phyloP scores from a whole-genome alignment of 2,113 vertebrate species.

The Semnornis frantzii region DNA sequence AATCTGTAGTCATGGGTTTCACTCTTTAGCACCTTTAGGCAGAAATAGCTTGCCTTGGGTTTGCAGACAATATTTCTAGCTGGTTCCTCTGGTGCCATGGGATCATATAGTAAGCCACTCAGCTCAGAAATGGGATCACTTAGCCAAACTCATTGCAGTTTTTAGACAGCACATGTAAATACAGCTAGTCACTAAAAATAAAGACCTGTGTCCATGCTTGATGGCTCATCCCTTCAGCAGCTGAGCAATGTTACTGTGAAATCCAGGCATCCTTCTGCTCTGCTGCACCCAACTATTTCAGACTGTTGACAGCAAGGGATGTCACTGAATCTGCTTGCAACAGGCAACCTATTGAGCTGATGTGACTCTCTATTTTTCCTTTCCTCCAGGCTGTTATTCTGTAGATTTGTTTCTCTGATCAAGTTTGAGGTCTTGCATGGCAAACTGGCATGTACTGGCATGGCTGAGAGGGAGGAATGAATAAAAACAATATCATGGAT shows the following conservation, averaged over 20 bases:
- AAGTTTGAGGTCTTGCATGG: not conserved
- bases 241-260: not conserved
- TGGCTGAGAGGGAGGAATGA: not conserved
- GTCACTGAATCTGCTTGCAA: fast-evolving
- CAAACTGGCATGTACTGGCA: not conserved
- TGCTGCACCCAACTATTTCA: not conserved
- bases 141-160: not conserved
- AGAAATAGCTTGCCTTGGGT: not conserved
- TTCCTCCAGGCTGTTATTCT: not conserved
- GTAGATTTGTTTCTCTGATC: not conserved
- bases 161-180: not conserved
- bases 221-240: not conserved
- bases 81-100: not conserved
- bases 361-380: not conserved
- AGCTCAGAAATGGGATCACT: not conserved
- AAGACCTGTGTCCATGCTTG: fast-evolving
- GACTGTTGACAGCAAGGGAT: not conserved
- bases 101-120: not conserved
- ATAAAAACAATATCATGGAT: not conserved
- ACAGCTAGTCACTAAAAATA: not conserved
- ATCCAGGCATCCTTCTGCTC: not conserved
- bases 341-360: not conserved
- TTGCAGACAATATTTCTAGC: not conserved
- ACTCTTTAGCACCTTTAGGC: not conserved
- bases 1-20: not conserved